These are phyloP conservation scores for Crotalus helleri DNA, from an alignment of 2,113 vertebrate genomes.

Conservation along the genomic window DNA sequence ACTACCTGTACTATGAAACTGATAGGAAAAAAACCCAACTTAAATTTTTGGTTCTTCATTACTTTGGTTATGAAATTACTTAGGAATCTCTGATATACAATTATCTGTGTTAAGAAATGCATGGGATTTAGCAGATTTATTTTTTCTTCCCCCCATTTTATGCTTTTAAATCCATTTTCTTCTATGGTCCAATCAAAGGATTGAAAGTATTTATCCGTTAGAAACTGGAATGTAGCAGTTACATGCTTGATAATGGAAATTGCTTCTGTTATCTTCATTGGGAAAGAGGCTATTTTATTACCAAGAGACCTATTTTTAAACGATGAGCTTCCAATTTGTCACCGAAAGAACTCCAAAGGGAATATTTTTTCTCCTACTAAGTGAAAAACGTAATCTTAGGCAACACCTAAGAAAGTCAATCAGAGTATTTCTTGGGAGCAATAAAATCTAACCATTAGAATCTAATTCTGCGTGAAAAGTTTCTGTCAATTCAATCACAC, in stretches of 20 bases:
- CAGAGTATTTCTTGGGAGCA: background rate
- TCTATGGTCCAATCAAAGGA: background rate
- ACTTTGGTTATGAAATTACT: background rate
- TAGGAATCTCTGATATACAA: background rate
- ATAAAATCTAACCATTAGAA: conserved; percentile 6
- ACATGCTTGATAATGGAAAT: background rate
- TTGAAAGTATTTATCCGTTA: conserved; percentile 22
- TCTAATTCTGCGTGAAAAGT: background rate
- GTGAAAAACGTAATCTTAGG: background rate
- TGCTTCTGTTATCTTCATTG: background rate
- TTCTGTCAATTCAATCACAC: background rate
- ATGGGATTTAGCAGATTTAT: background rate
- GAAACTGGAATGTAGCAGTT: background rate
- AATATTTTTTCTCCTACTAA: conserved; percentile 2
- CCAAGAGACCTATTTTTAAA: background rate
- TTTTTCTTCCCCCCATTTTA: background rate
- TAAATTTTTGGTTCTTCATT: background rate
- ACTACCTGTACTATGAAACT: background rate
- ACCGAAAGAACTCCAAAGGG: conserved; percentile 2
- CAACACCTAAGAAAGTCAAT: background rate
- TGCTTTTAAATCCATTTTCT: background rate
- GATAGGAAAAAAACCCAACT: too few species aligned
- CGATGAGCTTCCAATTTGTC: background rate
- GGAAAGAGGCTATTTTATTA: background rate
- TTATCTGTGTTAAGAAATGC: background rate